These are phyloP conservation scores for Psophia crepitans DNA, from an alignment of 2,113 vertebrate species.

Conservation along the genomic window DNA sequence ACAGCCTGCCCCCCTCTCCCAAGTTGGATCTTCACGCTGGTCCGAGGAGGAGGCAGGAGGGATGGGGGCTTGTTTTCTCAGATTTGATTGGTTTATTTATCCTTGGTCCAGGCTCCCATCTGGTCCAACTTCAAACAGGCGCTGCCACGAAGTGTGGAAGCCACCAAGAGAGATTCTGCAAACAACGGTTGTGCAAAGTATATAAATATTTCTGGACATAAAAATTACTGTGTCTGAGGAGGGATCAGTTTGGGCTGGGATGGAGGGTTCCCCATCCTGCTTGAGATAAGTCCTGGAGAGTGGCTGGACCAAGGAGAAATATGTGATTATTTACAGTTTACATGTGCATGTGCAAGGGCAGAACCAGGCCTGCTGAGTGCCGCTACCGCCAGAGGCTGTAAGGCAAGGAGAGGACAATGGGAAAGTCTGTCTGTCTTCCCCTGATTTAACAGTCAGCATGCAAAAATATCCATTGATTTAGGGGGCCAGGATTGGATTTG, in stretches of 20 bases:
- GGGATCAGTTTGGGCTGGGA: background rate
- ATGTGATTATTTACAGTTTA: background rate
- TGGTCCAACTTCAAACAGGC: slow-evolving; percentile 77
- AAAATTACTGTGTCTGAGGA: slow-evolving; percentile 35
- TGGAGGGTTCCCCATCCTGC: background rate
- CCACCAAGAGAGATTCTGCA: slow-evolving; percentile 69
- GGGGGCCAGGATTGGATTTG: background rate
- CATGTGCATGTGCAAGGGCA: slow-evolving; percentile 15
- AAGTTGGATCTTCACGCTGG: slow-evolving; percentile 6
- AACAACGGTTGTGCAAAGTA: slow-evolving; percentile 54
- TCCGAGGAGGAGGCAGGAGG: slow-evolving; percentile 68
- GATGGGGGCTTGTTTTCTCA: slow-evolving; percentile 84
- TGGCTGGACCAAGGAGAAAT: background rate
- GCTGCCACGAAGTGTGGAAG: slow-evolving; percentile 29
- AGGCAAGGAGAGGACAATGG: background rate
- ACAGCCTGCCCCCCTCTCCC: slow-evolving; percentile 29
- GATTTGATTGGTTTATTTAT: slow-evolving; percentile 88
- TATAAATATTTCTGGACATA: slow-evolving; percentile 67
- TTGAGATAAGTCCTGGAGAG: slow-evolving; percentile 30
- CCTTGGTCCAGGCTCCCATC: slow-evolving; percentile 72
- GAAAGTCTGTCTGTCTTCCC: background rate
- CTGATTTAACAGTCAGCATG: background rate
- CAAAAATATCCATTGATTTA: background rate
- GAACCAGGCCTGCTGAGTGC: slow-evolving; percentile 38
- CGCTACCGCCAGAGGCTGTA: background rate